Evolutionary conservation across 2,888 invertebrate species (phyloP).

Genomic region (Athrips mouffetella): DNA sequence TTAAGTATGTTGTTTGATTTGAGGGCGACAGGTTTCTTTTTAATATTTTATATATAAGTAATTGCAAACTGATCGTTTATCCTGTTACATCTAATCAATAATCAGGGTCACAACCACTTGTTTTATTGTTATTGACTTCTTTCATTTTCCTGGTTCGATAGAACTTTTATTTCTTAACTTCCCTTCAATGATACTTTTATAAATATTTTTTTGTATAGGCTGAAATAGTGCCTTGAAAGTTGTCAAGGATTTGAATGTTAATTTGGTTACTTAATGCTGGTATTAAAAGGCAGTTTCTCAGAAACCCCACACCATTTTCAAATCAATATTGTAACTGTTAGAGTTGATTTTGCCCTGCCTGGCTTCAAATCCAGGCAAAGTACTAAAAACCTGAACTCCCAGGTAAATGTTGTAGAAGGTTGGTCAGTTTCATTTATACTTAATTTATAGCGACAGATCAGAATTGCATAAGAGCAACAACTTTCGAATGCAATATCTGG

Average conservation of each 20-base stretch:
- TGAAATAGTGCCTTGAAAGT: conserved; percentile 16
- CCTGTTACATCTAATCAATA: no score
- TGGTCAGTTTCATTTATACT: conserved; percentile 4
- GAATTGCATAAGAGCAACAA: background rate
- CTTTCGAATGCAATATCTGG: no score
- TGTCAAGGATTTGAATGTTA: conserved; percentile 15
- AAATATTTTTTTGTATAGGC: no score
- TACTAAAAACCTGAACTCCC: conserved; percentile 11
- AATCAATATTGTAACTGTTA: background rate
- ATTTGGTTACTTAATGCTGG: conserved; percentile 9
- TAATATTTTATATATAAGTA: background rate
- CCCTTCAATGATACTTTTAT: no score
- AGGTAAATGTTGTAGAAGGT: conserved; percentile 21
- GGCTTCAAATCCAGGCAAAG: background rate
- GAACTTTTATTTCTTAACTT: no score
- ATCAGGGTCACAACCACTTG: no score
- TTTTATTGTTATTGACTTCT: no score
- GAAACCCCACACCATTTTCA: background rate
- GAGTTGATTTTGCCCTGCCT: conserved; percentile 5
- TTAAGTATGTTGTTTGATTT: background rate
- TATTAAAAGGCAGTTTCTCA: conserved; percentile 13
- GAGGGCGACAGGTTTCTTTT: background rate
- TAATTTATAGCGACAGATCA: background rate
- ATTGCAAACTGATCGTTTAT: background rate
- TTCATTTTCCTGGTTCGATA: no score